Percentiles rank a stretch among this genome's conserved stretches.
These are phyloP conservation scores for Hippotragus niger DNA, from an alignment of 2,113 vertebrate genomes.

Conservation along the genomic window DNA sequence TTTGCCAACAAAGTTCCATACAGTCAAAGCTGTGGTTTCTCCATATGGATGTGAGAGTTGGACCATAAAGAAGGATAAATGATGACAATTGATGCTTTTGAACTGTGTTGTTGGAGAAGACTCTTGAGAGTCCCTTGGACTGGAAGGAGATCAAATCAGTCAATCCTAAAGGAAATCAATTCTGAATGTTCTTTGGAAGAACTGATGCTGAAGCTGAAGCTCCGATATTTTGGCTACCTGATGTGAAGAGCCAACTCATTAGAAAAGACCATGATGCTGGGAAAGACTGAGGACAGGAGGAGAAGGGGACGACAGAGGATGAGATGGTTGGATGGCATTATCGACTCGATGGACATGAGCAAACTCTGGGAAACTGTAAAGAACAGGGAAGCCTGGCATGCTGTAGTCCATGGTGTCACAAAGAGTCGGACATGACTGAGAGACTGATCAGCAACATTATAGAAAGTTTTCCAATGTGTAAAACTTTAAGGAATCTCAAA, in stretches of 20 bases:
- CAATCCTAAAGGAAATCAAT: neutral
- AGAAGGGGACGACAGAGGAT: neutral
- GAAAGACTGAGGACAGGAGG: neutral
- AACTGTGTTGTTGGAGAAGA: neutral
- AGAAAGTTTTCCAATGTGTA: neutral
- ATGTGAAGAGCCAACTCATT: neutral
- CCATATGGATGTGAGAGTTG: neutral
- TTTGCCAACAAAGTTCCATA: neutral
- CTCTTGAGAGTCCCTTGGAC: neutral
- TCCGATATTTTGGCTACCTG: neutral
- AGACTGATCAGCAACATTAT: neutral
- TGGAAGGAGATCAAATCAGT: neutral
- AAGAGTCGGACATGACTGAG: neutral
- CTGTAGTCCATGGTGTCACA: neutral
- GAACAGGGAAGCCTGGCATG: neutral
- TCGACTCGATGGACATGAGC: neutral
- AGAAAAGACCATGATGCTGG: neutral
- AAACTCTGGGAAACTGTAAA: neutral
- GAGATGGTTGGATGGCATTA: neutral
- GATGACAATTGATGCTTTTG: neutral
- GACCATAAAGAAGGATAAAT: neutral
- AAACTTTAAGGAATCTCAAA: neutral
- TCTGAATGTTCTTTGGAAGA: neutral
- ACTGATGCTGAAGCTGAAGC: neutral
- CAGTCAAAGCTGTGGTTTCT: neutral